Evolutionary conservation across 2,888 invertebrate species (phyloP), one percentile per base, ranked within the genome.

Genomic region (Coelinius sp.): DNA sequence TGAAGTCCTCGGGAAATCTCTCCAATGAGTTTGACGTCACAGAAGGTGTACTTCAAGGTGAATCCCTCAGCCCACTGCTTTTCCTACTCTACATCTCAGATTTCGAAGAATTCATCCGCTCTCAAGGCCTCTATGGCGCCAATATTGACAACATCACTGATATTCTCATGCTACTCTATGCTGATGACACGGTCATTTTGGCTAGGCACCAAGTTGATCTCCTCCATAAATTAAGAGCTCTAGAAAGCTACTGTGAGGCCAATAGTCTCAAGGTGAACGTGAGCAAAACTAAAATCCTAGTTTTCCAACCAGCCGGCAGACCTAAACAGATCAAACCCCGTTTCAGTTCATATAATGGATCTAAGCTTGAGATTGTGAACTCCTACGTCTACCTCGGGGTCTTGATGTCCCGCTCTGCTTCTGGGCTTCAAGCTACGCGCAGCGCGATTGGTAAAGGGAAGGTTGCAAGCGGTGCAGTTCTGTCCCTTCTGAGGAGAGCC

Each of bases 221-320:
- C 17, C 10, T 2, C 14, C n/a, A 25, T 3, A 71, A 69, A 24
- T 63, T 70, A 1, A 52, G 17, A 6, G 49, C 22, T n/a, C 62
- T 66, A 0, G 62, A 66, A 3, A 35, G 68, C 6, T 73, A 73
- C 56, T 71, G 70, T 25, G 20, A n/a, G 3, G 2, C 38, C 7
- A 73, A 70, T 22, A n/a, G 41, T 1, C 62, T 73, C n/a, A 27
- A 35, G 8, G 67, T 73, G 10, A 73, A 70, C 12, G 35, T 22
- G n/a, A 24, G 20, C 8, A 73, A 73, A 70, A 73, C 70, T 0
- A 59, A 73, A 49, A 46, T 73, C 2, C 8, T 73, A 0, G 7
- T 6, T 0, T 70, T 73, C 53, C 14, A 59, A 24, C 3, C 24
- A 6, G 35, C 27, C 3, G 27, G 27, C 6, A 35, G 27, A 59